phyloP scores from a whole-genome alignment of 2,113 vertebrate genomes.

The Henicopernis longicauda region DNA sequence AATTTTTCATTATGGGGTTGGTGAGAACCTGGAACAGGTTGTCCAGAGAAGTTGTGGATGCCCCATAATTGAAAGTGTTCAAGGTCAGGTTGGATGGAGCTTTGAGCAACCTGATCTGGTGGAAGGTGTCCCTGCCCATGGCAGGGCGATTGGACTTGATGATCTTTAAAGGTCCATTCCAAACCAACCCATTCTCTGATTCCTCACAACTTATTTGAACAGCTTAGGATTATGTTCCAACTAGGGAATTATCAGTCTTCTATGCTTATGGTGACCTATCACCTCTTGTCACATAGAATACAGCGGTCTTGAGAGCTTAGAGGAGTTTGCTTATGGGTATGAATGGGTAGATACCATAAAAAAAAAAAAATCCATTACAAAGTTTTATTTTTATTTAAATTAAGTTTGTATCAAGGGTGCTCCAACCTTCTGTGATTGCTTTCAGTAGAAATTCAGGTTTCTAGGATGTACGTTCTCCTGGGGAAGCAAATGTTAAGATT shows the following conservation, averaged over 20 bases:
- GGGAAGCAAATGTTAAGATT: background rate
- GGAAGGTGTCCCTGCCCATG: background rate
- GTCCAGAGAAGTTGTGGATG: background rate
- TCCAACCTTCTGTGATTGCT: background rate
- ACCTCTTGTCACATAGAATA: background rate
- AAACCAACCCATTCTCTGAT: background rate
- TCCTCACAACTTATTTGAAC: background rate
- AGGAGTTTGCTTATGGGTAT: background rate
- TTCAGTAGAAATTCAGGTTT: slow-evolving; percentile 46
- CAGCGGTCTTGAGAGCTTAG: background rate
- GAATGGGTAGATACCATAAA: background rate
- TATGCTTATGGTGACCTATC: background rate
- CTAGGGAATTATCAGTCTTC: background rate
- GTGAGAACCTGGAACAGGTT: background rate
- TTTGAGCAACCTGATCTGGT: background rate
- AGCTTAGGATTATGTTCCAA: background rate
- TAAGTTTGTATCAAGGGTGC: background rate
- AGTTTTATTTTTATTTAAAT: slow-evolving; percentile 8
- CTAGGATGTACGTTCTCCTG: background rate
- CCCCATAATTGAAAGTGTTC: background rate
- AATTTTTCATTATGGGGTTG: background rate
- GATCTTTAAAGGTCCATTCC: background rate
- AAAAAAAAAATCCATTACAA: background rate
- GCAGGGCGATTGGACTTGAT: background rate
- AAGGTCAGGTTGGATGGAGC: background rate